Base-by-base conservation (phyloP, 2,113 vertebrate species). In the Melanerpes aurifrons region DNA sequence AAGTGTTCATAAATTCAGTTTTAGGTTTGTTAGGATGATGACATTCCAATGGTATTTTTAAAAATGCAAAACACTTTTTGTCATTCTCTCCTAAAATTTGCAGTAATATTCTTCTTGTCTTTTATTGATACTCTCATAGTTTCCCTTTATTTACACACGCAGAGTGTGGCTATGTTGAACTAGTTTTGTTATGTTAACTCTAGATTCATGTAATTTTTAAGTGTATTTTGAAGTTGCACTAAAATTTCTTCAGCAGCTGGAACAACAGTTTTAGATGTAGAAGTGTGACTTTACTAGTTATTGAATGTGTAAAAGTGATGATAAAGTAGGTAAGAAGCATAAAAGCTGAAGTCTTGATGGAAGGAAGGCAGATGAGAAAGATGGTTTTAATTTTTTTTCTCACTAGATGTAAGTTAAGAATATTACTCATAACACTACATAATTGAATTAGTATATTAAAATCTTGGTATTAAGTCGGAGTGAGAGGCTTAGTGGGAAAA, bases 381-480 rank as follows among this genome's bases (percentile, higher is more conserved):
- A 50, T 84, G 47, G 14, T 19, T 63, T 87, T 31, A 8, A 24
- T 45, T 62, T 50, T 76, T 78, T 86, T 78, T 89, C 20, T 13
- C 47, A 15, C 16, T 47, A 59, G 63, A 70, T 91, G 12, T 85
- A 79, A 74, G 58, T 90, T 91, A 89, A 94, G 56, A 90, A 88
- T 90, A 92, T 93, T 89, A 86, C 50, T 19, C 78, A 76, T 89
- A 85, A 76, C n/a, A 43, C 53, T 64, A 73, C 2, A 12, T 88
- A 91, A 94, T 93, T 96, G 57, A 95, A 96, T 94, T 94, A 93
- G 59, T 73, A 70, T 70, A 73, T 82, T 93, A 63, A 90, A 92
- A 90, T 93, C 73, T 79, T 84, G 11, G 32, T 83, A 89, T 92
- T 90, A 92, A 90, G 66, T 89, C 87, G 73, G 59, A 88, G 76